Evolutionary conservation across 2,113 vertebrate genomes (phyloP), one percentile per base, ranked within the genome.

Genomic region (Ameiurus melas): DNA sequence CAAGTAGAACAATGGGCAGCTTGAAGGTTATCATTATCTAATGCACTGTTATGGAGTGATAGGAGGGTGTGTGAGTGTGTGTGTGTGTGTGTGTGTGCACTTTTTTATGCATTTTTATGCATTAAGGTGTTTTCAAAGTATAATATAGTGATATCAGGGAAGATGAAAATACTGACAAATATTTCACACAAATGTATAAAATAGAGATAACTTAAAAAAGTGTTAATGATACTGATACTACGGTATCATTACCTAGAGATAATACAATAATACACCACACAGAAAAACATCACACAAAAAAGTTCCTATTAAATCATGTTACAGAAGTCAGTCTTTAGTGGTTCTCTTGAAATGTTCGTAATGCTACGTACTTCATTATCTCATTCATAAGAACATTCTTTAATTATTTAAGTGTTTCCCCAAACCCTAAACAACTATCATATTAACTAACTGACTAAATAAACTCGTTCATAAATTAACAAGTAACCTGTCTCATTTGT

Each of bases 21-120:
- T 92, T 87, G 86, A 17, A 90, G 89, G 90, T 86, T 90, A 89
- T 88, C 81, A 85, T 88, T 87, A 83, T 86, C 55, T 88, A 90
- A 89, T 91, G 86, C 83, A 68, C 3, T 55, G 73, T 71, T 62
- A 86, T 62, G n/a, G 8, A 55, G 16, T n/a, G 36, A 73, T 53
- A 39, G 66, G 84, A 68, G 85, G 14, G 27, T 70, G 43, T 58
- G 22, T n/a, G 25, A 33, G 27, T 6, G 14, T 20, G 53, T 33
- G 79, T 57, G 53, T 39, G 17, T 58, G 30, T 36, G 79, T 4
- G 13, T 12, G 71, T 3, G 19, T 1, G 33, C 2, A 2, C 0
- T 75, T 75, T 75, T 43, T 47, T 43, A 22, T 22, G 6, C 30
- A 66, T 7, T n/a, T 30, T 47, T 47, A 8, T 7, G 5, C 43